Percentiles rank a stretch among this genome's conserved stretches.
phyloP scores from a whole-genome alignment of 64 coral and sea anemone genomes.

The Dendronephthya gigantea region DNA sequence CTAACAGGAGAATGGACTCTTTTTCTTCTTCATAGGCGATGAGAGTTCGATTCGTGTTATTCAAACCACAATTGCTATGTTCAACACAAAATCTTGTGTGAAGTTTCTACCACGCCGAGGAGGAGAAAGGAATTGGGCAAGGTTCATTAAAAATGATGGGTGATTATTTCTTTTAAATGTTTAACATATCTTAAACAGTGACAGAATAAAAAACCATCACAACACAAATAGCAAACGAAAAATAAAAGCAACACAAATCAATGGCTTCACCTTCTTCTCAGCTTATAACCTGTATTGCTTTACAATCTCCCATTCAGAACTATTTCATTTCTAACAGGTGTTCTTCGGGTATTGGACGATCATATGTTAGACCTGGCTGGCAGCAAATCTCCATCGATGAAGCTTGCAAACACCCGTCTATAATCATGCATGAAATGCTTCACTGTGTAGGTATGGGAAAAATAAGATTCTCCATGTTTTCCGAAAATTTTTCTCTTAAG shows the following conservation, averaged over 20 bases:
- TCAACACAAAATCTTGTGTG: constrained; percentile 7
- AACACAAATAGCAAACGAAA: too few species aligned
- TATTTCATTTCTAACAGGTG: background rate
- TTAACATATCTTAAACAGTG: background rate
- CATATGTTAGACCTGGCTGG: background rate
- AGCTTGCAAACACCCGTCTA: background rate
- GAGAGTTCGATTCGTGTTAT: background rate
- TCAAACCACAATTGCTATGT: background rate
- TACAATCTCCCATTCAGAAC: background rate
- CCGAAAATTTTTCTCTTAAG: too few species aligned
- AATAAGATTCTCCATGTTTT: background rate
- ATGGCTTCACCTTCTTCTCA: background rate
- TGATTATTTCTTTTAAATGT: background rate
- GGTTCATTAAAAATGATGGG: background rate
- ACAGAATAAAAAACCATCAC: background rate
- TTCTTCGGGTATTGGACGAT: background rate
- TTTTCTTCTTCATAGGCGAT: background rate
- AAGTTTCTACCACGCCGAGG: background rate
- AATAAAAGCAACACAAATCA: background rate
- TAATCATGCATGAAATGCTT: constrained; percentile 13
- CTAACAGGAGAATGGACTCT: background rate
- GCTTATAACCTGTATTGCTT: background rate
- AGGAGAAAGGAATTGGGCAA: background rate
- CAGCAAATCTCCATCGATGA: background rate
- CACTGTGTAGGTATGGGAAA: background rate